These are phyloP conservation scores for Stenoptilia bipunctidactyla DNA, from an alignment of 2,888 invertebrate genomes.

Conservation along the genomic window DNA sequence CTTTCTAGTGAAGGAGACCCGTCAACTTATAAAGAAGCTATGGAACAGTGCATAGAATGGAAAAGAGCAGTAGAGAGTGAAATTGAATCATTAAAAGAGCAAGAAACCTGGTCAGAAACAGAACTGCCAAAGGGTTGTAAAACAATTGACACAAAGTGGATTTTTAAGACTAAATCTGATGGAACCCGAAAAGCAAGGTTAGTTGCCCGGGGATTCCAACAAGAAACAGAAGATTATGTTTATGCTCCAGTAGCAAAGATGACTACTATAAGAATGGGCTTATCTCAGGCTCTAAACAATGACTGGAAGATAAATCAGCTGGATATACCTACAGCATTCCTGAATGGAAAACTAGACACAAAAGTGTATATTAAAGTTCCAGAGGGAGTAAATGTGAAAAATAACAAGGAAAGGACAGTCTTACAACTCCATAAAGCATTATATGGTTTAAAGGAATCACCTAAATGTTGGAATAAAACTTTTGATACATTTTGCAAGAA, in stretches of 20 bases:
- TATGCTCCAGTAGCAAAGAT: constrained; percentile 11
- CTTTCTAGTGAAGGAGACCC: too few species aligned
- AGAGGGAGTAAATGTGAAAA: constrained; percentile 9
- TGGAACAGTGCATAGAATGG: constrained; percentile 15
- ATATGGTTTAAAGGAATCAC: constrained; percentile 9
- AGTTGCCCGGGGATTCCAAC: constrained; percentile 19
- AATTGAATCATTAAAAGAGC: constrained; percentile 13
- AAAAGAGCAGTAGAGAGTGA: constrained; percentile 14
- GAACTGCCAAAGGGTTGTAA: constrained; percentile 10
- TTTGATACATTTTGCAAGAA: constrained; percentile 5
- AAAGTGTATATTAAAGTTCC: constrained; percentile 13
- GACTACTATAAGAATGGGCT: constrained; percentile 12
- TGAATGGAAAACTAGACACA: constrained; percentile 13
- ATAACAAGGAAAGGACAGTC: too few species aligned
- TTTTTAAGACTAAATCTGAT: constrained; percentile 17
- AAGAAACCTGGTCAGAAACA: constrained; percentile 15
- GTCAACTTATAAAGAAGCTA: too few species aligned
- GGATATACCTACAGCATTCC: constrained; percentile 15
- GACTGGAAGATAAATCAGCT: constrained; percentile 13
- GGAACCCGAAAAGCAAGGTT: constrained; percentile 18
- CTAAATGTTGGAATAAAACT: neutral
- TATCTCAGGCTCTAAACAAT: constrained; percentile 11
- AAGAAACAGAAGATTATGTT: constrained; percentile 7
- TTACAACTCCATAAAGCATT: neutral
- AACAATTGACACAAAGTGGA: constrained; percentile 19